Evolutionary conservation across 2,113 vertebrate genomes (phyloP).

Genomic region (Lagenorhynchus albirostris): DNA sequence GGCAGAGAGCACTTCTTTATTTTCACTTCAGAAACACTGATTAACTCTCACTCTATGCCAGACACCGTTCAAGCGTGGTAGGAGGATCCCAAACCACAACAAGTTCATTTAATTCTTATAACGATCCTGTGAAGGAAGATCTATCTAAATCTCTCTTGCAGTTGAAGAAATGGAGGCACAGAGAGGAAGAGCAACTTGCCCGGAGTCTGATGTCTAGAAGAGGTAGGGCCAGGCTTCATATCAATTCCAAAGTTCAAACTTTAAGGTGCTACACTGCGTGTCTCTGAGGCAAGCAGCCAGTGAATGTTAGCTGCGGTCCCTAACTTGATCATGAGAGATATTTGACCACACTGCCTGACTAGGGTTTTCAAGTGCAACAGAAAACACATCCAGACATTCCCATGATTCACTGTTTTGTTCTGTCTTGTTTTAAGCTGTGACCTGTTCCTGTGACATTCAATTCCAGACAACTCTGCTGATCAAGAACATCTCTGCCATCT

Average conservation of each 20-base stretch:
- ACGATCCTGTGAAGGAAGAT: background rate
- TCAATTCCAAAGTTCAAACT: background rate
- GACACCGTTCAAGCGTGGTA: background rate
- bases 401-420: background rate
- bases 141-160: background rate
- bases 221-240: background rate
- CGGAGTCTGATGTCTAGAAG: background rate
- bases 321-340: background rate
- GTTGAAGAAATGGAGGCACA: background rate
- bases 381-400: background rate
- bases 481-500: background rate
- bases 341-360: background rate
- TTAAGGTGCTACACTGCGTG: background rate
- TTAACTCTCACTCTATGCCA: background rate
- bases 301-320: background rate
- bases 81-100: background rate
- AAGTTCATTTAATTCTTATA: background rate
- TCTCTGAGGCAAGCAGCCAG: background rate
- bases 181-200: background rate
- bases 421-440: background rate
- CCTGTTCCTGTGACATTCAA: constrained; percentile 19
- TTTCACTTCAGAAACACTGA: background rate
- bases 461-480: background rate
- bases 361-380: constrained; percentile 15
- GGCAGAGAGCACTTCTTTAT: background rate